These are phyloP conservation scores for Gryllus longicercus DNA, from an alignment of 2,888 invertebrate species.

Conservation along the genomic window DNA sequence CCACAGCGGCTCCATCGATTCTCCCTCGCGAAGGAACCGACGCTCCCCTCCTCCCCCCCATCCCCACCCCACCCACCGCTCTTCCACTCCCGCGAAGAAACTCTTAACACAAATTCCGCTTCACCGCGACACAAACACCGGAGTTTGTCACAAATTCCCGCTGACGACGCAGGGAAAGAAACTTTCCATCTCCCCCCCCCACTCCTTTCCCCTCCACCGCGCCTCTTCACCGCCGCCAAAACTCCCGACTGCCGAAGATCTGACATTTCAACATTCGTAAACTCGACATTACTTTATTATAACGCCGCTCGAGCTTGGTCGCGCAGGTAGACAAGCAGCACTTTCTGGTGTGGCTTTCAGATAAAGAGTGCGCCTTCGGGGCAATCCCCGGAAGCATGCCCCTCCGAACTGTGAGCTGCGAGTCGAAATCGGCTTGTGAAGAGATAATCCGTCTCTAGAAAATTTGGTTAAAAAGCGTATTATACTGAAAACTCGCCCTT, in stretches of 20 bases:
- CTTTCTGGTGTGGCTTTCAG: too few species aligned
- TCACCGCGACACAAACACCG: constrained; percentile 2
- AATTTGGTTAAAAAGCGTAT: too few species aligned
- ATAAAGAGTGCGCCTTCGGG: too few species aligned
- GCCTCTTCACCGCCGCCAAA: background rate
- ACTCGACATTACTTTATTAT: background rate
- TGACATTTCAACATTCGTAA: background rate
- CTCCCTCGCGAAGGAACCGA: background rate
- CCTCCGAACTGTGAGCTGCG: too few species aligned
- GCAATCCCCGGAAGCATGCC: too few species aligned
- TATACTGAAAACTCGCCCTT: too few species aligned
- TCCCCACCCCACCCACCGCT: background rate
- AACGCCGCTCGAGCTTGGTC: background rate
- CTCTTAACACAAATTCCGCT: constrained; percentile 17
- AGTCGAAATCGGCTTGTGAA: too few species aligned
- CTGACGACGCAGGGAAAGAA: constrained; percentile 6
- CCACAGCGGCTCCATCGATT: too few species aligned
- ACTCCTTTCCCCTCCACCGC: background rate
- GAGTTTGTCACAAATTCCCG: background rate
- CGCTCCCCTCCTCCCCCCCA: background rate
- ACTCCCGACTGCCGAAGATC: background rate
- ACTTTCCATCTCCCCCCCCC: background rate
- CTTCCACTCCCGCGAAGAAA: background rate
- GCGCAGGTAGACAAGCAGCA: too few species aligned
- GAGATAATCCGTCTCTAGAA: too few species aligned